Evolutionary conservation across 2,797 vertebrate genomes (phyloP), one percentile per base, ranked within the genome.

Genomic region (Pseudochromis fuscus): DNA sequence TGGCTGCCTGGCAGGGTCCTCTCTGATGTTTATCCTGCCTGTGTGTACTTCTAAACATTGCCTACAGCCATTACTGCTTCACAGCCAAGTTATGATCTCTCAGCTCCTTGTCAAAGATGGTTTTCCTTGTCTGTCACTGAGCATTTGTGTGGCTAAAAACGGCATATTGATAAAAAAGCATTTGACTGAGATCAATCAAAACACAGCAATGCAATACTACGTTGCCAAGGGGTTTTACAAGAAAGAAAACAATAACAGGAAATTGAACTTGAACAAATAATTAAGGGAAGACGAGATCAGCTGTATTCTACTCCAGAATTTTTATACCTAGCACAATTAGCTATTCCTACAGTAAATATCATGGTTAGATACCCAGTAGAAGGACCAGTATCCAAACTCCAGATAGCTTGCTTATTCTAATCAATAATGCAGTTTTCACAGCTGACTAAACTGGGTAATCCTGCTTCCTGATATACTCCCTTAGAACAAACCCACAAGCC

Each of bases 21-120:
- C 46, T 90, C 76, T 90, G 79, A 90, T 90, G 84, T 89, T 84
- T 81, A 81, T 79, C 69, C 75, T 80, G 42, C 35, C 40, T 82
- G 79, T 87, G 57, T 84, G 71, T 78, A 63, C 74, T 84, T 83
- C 74, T 86, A 84, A 88, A 89, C 66, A 84, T 63, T 57, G 82
- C 85, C 84, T 79, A 30, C 57, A 87, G 83, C 83, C 67, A 70
- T 51, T 44, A 50, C 73, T 84, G 78, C 77, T 83, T 87, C 83
- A 75, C 72, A 81, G 77, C 61, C 70, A 65, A 78, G 82, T 79
- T 81, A 79, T 77, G 66, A 88, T 89, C 80, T 77, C 74, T 67
- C 50, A 66, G 71, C 79, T 84, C 61, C 67, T 69, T 66, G 81
- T 90, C 85, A 83, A 75, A 81, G 57, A 74, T 19, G 28, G 3